Evolutionary conservation across 2,888 invertebrate genomes (phyloP).

Genomic region (Lithodes maja): DNA sequence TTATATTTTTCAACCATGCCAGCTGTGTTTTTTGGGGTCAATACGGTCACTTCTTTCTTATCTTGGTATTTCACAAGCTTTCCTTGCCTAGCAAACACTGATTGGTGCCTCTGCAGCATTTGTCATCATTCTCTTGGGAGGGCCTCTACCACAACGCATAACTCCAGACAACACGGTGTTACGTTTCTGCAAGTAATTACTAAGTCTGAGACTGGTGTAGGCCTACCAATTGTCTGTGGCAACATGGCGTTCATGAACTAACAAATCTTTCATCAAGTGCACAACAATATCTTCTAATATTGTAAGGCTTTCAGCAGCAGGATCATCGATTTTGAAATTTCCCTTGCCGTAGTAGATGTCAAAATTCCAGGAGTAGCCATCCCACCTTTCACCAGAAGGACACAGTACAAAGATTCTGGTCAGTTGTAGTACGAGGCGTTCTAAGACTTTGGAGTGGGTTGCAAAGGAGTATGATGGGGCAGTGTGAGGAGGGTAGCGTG

Average conservation of each 20-base stretch:
- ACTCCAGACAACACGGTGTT: constrained; percentile 17
- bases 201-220: constrained; percentile 8
- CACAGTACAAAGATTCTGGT: constrained; percentile 39
- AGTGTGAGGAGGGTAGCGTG: too few species aligned
- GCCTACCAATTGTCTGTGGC: constrained; percentile 20
- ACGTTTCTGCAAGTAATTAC: neutral
- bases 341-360: constrained; percentile 1
- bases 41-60: constrained; percentile 17
- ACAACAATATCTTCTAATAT: constrained; percentile 2
- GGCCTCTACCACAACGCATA: constrained; percentile 26
- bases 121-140: constrained; percentile 12
- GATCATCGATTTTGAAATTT: neutral
- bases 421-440: too few species aligned
- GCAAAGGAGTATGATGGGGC: too few species aligned
- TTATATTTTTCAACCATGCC: neutral
- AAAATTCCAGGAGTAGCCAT: constrained; percentile 37
- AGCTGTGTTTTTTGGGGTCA: constrained; percentile 22
- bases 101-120: neutral
- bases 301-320: neutral
- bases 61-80: constrained; percentile 17
- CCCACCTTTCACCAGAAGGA: neutral
- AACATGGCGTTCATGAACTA: neutral
- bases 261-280: neutral
- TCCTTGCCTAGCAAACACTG: constrained; percentile 3
- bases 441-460: too few species aligned